Percentiles rank a stretch among this genome's conserved stretches.
Conservation (phyloP, 2,113 vertebrate genomes). For the Accipiter cooperii region DNA sequence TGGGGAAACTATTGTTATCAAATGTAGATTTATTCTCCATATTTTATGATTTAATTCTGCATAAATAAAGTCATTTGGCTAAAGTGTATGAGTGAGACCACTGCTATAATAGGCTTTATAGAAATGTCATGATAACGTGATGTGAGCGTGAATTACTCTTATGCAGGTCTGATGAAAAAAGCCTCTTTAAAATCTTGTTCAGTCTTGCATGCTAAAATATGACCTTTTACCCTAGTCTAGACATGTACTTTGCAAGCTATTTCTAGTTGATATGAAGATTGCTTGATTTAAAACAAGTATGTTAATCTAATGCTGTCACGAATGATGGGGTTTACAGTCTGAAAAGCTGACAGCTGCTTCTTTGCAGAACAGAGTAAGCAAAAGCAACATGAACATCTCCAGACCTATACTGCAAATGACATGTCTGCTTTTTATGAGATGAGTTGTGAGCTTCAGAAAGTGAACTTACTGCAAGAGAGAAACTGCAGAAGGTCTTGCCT, state of each 20-base stretch:
- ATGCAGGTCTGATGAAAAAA: neutral
- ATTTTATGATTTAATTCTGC: neutral
- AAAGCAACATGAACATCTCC: neutral
- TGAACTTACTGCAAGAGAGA: neutral
- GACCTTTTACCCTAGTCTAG: conserved; percentile 35
- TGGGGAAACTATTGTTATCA: neutral
- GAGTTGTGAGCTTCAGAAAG: neutral
- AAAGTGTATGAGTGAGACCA: neutral
- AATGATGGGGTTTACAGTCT: neutral
- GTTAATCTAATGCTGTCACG: neutral
- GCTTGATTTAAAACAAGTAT: neutral
- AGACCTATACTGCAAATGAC: neutral
- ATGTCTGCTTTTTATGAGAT: neutral
- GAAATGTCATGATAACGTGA: neutral
- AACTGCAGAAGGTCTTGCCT: neutral
- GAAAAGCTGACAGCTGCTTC: neutral
- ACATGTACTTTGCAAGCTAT: conserved; percentile 27
- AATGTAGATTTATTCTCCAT: neutral
- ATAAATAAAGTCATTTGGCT: neutral
- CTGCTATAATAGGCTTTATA: neutral
- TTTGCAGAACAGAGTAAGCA: neutral
- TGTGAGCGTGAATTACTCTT: neutral
- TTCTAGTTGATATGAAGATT: conserved; percentile 21
- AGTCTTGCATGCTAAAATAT: neutral
- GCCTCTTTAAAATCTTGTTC: neutral